Base-by-base conservation (phyloP, 2,888 invertebrate genomes). In the Rhagophthalmus giganteus region DNA sequence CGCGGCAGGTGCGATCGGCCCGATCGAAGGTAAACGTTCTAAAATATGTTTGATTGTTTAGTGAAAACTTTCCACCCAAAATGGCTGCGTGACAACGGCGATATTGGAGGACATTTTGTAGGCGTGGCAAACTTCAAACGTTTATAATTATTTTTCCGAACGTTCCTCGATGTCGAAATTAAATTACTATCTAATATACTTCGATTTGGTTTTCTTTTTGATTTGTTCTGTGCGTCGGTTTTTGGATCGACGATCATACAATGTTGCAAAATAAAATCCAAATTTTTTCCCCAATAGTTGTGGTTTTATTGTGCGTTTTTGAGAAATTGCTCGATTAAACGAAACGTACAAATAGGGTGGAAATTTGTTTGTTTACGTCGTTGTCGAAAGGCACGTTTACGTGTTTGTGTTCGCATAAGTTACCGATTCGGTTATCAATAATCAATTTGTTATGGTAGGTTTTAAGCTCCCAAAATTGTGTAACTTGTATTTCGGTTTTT, bases 1-100 rank as follows among this genome's bases (percentile, higher is more conserved):
- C 59, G 57, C 59, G 51, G 62, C 63, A 48, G 62, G 61, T 62
- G 64, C 68, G 66, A 70, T 72, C 63, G 74, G 71, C 65, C 62
- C 62, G 57, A 60, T 67, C 57, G 73, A 75, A 75, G 75, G 75
- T 75, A 75, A 75, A 70, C 66, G 68, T 70, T 69, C 59, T 59
- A 69, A 74, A 74, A 74, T 74, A 72, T 73, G 73, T 72, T 74
- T 69, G 64, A 62, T 67, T 69, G 69, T 72, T 72, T 71, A 70
- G 70, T 64, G 65, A 65, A 65, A 62, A 65, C 59, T 68, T 68
- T 64, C 63, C 63, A 65, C 65, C 69, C 71, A 74, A 74, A 65
- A 74, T 74, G 74, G 75, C 74, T 72, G 57, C 67, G 57, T 61
- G 65, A 69, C 67, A 70, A 68, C 67, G 68, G 62, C 67, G 64